Conservation (phyloP, 2,888 invertebrate species). For the Chouioia cunea region DNA sequence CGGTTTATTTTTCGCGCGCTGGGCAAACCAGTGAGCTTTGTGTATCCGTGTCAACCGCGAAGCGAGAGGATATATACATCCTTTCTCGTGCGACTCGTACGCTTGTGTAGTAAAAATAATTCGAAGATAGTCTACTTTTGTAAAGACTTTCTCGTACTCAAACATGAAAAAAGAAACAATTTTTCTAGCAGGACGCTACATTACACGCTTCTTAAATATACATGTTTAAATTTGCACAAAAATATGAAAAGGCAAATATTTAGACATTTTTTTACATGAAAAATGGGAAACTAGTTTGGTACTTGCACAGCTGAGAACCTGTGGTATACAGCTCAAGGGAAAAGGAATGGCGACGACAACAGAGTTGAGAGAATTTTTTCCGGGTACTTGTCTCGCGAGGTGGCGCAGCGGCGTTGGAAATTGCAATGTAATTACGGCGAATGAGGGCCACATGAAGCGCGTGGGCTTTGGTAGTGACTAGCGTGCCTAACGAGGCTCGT, state of each 20-base stretch:
- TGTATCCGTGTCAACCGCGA: slow-evolving; percentile 28
- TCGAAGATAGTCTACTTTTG: slow-evolving; percentile 6
- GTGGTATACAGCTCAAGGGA: not conserved
- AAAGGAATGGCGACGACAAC: not conserved
- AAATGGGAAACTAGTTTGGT: not conserved
- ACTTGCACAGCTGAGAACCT: no score
- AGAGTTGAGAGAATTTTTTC: slow-evolving; percentile 4
- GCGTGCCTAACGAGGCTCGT: slow-evolving; percentile 33
- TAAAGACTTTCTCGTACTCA: not conserved
- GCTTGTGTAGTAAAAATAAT: slow-evolving; percentile 5
- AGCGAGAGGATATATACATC: slow-evolving; percentile 27
- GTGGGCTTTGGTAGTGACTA: not conserved
- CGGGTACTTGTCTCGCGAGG: not conserved
- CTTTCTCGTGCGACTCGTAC: slow-evolving; percentile 7
- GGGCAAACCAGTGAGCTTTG: slow-evolving; percentile 23
- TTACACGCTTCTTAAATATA: slow-evolving; percentile 3
- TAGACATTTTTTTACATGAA: not conserved
- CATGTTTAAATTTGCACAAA: not conserved
- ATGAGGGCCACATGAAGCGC: slow-evolving; percentile 2
- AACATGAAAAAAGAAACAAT: not conserved
- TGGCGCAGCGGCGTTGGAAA: not conserved
- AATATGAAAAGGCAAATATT: not conserved
- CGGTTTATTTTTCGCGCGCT: slow-evolving; percentile 25
- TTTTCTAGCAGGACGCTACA: not conserved
- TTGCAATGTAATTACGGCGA: slow-evolving; percentile 35